phyloP scores from a whole-genome alignment of 2,888 invertebrate species.

The Blomia tropicalis region DNA sequence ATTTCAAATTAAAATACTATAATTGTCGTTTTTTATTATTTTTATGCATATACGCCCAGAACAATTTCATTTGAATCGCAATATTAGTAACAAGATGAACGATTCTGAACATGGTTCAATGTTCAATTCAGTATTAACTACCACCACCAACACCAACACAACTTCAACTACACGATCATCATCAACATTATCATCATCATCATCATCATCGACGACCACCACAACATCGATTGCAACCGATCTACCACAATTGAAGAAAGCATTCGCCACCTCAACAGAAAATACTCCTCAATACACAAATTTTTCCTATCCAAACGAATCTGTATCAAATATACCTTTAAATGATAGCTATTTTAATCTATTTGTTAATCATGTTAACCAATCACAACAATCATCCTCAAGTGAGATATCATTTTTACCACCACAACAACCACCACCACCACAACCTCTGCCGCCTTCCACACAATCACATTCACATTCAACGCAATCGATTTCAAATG shows the following conservation, averaged over 20 bases:
- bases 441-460: background rate
- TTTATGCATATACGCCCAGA: background rate
- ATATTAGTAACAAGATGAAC: background rate
- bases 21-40: background rate
- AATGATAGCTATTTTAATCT: background rate
- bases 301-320: background rate
- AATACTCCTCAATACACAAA: background rate
- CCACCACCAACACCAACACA: background rate
- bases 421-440: no score
- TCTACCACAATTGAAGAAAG: conserved; percentile 7
- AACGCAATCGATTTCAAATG: background rate
- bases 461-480: background rate
- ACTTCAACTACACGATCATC: background rate
- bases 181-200: background rate
- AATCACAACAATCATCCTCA: background rate
- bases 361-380: background rate
- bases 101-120: background rate
- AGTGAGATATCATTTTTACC: background rate
- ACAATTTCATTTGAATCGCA: background rate
- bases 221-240: background rate
- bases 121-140: background rate
- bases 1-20: background rate
- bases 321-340: background rate
- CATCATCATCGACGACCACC: background rate
- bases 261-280: no score